Evolutionary conservation across 2,888 invertebrate genomes (phyloP).

Genomic region (Tethea ocularis): DNA sequence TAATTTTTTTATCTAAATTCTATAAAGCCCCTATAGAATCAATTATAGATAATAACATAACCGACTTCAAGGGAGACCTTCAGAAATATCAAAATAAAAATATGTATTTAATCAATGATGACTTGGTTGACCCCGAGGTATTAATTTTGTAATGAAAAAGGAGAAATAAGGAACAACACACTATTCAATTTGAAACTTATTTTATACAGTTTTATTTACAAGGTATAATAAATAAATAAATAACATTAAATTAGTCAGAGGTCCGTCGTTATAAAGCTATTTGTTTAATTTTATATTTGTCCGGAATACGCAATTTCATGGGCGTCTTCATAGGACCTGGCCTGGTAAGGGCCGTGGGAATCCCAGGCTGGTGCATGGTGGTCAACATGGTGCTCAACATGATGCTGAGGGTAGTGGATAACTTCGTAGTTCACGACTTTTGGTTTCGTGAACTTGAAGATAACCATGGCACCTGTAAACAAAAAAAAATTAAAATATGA

Average conservation of each 20-base stretch:
- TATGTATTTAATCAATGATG: not conserved
- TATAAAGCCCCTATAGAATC: not conserved
- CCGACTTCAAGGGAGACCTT: not conserved
- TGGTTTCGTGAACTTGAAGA: constrained; percentile 94
- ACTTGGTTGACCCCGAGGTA: not conserved
- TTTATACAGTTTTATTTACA: constrained; percentile 77
- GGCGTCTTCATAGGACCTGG: constrained; percentile 82
- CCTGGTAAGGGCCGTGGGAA: constrained; percentile 85
- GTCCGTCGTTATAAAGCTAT: constrained; percentile 67
- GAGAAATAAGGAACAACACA: constrained; percentile 39
- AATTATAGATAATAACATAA: not conserved
- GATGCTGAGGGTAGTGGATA: constrained; percentile 90
- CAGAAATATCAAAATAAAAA: not conserved
- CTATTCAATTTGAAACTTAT: constrained; percentile 67
- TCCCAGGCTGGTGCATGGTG: constrained; percentile 82
- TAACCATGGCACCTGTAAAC: constrained; percentile 87
- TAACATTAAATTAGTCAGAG: constrained; percentile 77
- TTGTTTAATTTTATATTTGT: constrained; percentile 62
- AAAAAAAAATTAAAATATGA: constrained; percentile 1
- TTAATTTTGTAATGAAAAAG: constrained; percentile 17
- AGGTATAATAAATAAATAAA: constrained; percentile 71
- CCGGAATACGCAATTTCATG: constrained; percentile 85
- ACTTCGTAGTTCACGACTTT: constrained; percentile 95
- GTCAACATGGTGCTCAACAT: constrained; percentile 87
- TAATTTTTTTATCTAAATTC: not conserved